phyloP scores from a whole-genome alignment of 2,797 vertebrate species.

The Melanotaenia boesemani region DNA sequence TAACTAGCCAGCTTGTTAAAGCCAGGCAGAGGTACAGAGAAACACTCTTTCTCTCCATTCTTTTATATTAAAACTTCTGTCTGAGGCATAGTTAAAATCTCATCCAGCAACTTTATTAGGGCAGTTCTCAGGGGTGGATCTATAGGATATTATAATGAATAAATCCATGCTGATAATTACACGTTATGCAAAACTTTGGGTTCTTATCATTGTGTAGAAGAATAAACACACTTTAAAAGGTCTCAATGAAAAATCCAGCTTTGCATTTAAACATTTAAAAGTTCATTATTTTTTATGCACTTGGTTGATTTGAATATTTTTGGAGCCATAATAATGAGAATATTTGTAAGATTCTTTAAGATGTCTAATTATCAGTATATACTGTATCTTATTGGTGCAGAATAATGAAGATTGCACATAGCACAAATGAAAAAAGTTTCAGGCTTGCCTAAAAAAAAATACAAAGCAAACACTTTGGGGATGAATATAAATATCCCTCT shows the following conservation, averaged over 20 bases:
- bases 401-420: not conserved
- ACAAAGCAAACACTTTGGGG: no score
- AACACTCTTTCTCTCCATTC: not conserved
- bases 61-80: not conserved
- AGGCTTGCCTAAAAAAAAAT: no score
- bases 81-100: slow-evolving; percentile 6
- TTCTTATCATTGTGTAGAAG: not conserved
- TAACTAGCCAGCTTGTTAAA: slow-evolving; percentile 15
- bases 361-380: not conserved
- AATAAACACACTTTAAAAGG: not conserved
- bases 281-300: not conserved
- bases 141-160: not conserved
- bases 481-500: no score
- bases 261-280: not conserved
- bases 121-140: not conserved
- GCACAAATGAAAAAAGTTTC: no score
- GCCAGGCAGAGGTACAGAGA: not conserved
- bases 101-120: not conserved
- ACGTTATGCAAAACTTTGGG: not conserved
- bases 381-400: not conserved
- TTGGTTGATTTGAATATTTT: not conserved
- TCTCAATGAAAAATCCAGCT: not conserved
- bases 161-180: not conserved
- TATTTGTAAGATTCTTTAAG: not conserved
- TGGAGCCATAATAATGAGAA: not conserved